Conservation (phyloP, 2,113 vertebrate genomes). For the Crotalus helleri region DNA sequence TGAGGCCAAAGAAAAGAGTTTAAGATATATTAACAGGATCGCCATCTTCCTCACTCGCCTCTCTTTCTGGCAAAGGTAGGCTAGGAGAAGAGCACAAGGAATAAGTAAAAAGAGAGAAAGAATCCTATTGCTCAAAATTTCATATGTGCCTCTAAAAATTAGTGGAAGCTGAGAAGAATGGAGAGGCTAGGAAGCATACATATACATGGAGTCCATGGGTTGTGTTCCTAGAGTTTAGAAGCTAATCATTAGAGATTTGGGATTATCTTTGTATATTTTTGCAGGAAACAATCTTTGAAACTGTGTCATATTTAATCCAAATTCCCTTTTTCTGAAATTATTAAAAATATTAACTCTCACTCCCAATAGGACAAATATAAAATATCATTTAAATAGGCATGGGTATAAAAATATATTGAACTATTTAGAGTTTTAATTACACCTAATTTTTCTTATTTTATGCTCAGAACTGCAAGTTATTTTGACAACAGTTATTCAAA, state of each 20-base stretch:
- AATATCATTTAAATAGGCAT: background rate
- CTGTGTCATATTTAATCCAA: background rate
- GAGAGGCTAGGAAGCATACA: background rate
- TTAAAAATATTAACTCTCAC: constrained; percentile 5
- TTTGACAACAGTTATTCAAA: background rate
- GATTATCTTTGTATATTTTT: background rate
- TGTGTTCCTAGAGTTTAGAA: background rate
- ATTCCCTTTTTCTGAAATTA: background rate
- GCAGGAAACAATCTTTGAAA: background rate
- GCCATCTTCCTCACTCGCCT: background rate
- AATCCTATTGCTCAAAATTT: background rate
- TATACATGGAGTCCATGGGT: background rate
- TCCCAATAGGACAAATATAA: background rate
- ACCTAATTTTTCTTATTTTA: background rate
- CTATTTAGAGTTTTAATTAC: background rate
- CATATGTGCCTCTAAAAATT: background rate
- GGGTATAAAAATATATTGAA: background rate
- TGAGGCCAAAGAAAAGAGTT: background rate
- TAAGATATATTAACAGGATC: background rate
- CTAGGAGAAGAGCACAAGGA: background rate
- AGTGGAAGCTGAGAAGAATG: background rate
- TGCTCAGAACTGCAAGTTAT: background rate
- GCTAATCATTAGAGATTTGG: background rate
- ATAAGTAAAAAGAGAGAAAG: background rate
- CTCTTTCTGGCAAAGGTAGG: background rate